These are phyloP conservation scores for Acleris laterana DNA, from an alignment of 2,888 invertebrate species.

Conservation along the genomic window DNA sequence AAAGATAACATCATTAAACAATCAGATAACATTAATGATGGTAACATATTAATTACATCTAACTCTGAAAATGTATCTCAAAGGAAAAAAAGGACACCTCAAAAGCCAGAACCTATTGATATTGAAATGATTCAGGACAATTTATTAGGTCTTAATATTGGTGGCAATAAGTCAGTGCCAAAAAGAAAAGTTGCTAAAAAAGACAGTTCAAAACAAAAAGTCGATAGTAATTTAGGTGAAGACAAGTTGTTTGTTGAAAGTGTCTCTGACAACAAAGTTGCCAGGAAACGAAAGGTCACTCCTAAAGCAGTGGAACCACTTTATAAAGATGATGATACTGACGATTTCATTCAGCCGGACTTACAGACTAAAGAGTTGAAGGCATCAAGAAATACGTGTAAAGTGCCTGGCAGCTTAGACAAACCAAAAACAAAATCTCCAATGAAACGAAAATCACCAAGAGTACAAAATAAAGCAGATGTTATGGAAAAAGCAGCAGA, in stretches of 20 bases:
- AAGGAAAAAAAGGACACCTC: conserved; percentile 38
- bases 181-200: conserved; percentile 49
- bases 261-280: conserved; percentile 12
- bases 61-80: conserved; percentile 31
- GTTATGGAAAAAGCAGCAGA: conserved; percentile 24
- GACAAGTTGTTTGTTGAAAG: conserved; percentile 11
- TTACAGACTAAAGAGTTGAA: conserved; percentile 15
- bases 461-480: conserved; percentile 34
- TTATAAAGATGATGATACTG: conserved; percentile 36
- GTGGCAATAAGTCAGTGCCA: conserved; percentile 38
- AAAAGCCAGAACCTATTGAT: conserved; percentile 24
- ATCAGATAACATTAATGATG: conserved; percentile 1
- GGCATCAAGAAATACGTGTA: conserved; percentile 22
- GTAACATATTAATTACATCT: conserved; percentile 9
- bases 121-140: conserved; percentile 19
- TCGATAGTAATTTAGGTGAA: conserved; percentile 23
- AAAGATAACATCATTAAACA: conserved; percentile 32
- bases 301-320: conserved; percentile 32
- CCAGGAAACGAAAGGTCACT: conserved; percentile 39
- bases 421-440: conserved; percentile 13
- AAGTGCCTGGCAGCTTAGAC: neutral
- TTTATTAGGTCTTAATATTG: conserved; percentile 25
- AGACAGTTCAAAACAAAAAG: conserved; percentile 40
- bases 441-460: conserved; percentile 43
- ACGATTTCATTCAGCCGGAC: conserved; percentile 42